Evolutionary conservation across 1,140 invertebrate genomes (phyloP).

Genomic region (Lucilia sericata): DNA sequence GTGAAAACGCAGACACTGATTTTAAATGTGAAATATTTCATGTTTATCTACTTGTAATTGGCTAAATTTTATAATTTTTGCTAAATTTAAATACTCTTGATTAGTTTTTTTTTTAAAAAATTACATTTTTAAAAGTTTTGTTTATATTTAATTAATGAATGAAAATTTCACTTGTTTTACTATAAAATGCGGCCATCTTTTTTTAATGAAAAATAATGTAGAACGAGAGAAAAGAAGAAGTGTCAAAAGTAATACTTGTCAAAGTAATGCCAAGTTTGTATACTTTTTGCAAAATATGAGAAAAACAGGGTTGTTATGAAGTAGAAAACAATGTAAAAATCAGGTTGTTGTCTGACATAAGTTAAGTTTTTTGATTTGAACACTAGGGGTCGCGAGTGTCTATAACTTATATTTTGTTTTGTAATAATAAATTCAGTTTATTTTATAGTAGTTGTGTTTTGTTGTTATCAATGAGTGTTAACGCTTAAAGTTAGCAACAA

Average conservation of each 20-base stretch:
- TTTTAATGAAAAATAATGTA: constrained; percentile 26
- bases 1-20: constrained; percentile 22
- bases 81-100: constrained; percentile 24
- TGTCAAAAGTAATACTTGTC: background rate
- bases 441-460: too few relatives aligned
- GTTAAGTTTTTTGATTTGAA: background rate
- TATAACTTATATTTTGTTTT: too few relatives aligned
- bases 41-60: background rate
- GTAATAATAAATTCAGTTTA: too few relatives aligned
- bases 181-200: constrained; percentile 38
- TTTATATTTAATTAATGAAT: constrained; percentile 41
- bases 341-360: background rate
- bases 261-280: constrained; percentile 6
- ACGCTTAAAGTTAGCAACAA: too few relatives aligned
- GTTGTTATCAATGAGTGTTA: too few relatives aligned
- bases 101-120: constrained; percentile 13
- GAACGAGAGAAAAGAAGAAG: constrained; percentile 8
- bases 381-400: background rate
- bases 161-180: constrained; percentile 37
- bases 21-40: background rate
- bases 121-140: constrained; percentile 28
- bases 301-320: background rate
- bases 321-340: background rate
- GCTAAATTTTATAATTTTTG: constrained; percentile 17
- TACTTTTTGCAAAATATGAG: background rate